These are phyloP conservation scores for Leucoraja erinaceus DNA, from an alignment of 2,113 vertebrate genomes.

Conservation along the genomic window DNA sequence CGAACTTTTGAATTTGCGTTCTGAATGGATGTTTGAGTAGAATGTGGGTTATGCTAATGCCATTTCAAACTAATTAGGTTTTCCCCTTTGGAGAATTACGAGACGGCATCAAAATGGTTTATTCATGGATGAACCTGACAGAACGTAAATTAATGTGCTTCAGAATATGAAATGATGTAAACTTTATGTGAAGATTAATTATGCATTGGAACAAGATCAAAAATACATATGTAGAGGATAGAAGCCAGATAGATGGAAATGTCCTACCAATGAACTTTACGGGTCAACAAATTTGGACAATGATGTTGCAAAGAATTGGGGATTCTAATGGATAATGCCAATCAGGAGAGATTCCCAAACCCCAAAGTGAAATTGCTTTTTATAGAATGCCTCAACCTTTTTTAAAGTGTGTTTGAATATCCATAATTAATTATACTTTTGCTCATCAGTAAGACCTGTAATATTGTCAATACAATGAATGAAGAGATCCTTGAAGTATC, in stretches of 20 bases:
- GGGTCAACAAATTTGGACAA: background rate
- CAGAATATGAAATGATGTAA: background rate
- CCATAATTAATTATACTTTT: background rate
- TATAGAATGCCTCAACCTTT: background rate
- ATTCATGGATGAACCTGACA: conserved; percentile 43
- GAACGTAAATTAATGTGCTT: conserved; percentile 40
- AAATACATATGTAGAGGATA: conserved; percentile 42
- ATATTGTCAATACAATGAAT: background rate
- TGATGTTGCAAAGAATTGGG: background rate
- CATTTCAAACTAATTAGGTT: background rate
- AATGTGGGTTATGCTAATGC: background rate
- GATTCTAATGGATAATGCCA: conserved; percentile 12
- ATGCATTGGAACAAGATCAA: conserved; percentile 44
- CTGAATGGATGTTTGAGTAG: background rate
- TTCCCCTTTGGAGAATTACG: background rate
- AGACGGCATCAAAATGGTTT: conserved; percentile 41
- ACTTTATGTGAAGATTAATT: background rate
- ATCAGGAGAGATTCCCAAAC: background rate
- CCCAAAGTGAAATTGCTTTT: background rate
- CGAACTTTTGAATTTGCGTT: background rate
- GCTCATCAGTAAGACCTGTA: background rate
- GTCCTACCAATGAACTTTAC: background rate
- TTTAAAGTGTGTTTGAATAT: background rate
- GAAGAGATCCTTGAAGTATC: background rate
- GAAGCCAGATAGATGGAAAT: conserved; percentile 33